These are phyloP conservation scores for Psettodes erumei DNA, from an alignment of 2,113 vertebrate genomes.

Conservation along the genomic window DNA sequence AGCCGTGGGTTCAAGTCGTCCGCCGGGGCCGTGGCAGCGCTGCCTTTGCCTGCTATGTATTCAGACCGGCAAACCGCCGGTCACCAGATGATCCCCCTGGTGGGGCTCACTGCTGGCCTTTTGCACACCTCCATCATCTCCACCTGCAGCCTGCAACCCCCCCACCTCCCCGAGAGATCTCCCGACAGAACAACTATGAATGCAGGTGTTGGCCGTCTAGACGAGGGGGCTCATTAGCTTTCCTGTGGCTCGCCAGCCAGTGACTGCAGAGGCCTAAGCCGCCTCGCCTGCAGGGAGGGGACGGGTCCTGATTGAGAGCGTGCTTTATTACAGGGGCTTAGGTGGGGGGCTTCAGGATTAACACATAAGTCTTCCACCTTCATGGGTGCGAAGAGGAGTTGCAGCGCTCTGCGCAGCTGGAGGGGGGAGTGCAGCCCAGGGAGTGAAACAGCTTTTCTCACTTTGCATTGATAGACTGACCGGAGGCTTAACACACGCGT, in stretches of 20 bases:
- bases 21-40: conserved; percentile 18
- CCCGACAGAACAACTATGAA: conserved; percentile 61
- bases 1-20: conserved; percentile 60
- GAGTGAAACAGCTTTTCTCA: conserved; percentile 76
- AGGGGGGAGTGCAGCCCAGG: conserved; percentile 65
- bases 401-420: conserved; percentile 67
- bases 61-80: conserved; percentile 60
- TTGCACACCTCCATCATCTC: conserved; percentile 75
- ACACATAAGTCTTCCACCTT: conserved; percentile 82
- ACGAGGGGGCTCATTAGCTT: conserved; percentile 85
- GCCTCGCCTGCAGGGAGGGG: conserved; percentile 76
- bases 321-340: conserved; percentile 84
- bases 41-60: conserved; percentile 66
- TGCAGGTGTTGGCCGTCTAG: conserved; percentile 82
- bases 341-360: conserved; percentile 78
- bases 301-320: conserved; percentile 83
- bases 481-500: conserved; percentile 78
- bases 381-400: conserved; percentile 74
- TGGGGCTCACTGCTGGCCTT: conserved; percentile 68
- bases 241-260: conserved; percentile 78
- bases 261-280: conserved; percentile 81
- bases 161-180: conserved; percentile 62
- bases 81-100: conserved; percentile 68
- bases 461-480: conserved; percentile 81
- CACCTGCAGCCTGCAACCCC: conserved; percentile 73